Evolutionary conservation across 2,888 invertebrate genomes (phyloP), one percentile per base, ranked within the genome.

Genomic region (Oligia strigilis): DNA sequence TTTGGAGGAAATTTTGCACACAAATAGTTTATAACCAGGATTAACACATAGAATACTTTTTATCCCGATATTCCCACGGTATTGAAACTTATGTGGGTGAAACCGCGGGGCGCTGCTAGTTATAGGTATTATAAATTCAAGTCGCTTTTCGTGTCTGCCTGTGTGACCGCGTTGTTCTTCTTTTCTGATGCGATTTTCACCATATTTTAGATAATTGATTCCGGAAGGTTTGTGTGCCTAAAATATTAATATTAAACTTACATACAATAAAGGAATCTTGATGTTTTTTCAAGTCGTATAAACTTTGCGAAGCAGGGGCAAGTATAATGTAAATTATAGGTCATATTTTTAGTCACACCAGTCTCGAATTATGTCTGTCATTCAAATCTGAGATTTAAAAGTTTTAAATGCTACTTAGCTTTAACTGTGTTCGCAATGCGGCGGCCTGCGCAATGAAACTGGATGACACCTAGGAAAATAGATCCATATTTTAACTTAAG

Each of bases 371-470:
- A 78, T 17, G 29, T 19, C 69, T 14, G 55, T 40, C 64, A 81
- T 43, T 70, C n/a, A 70, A 82, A 52, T 60, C 29, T 14, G 29
- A 65, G 46, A 58, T 58, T 83, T 77, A 36, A 72, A 72, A 67
- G 43, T 77, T 77, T 83, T 23, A 72, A 67, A 62, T 29, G 60
- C 5, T 55, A 36, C 14, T 46, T 67, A n/a, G 55, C 14, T 65
- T 23, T 40, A 55, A 62, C 64, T 55, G 36, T 52, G 49, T 69
- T 83, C 81, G 67, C 78, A 82, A 29, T 72, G 77, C 78, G 77
- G 36, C 58, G 67, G 8, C 72, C 49, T 75, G 76, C 43, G 83
- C 70, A 65, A 43, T 81, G 13, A 69, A 82, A 49, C 70, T 70
- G 8, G 8, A 66, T 81, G 40, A 65, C 19, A 76, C 43, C 52